These are phyloP conservation scores for Steinernema feltiae DNA, from an alignment of 1,140 invertebrate genomes.

Conservation along the genomic window DNA sequence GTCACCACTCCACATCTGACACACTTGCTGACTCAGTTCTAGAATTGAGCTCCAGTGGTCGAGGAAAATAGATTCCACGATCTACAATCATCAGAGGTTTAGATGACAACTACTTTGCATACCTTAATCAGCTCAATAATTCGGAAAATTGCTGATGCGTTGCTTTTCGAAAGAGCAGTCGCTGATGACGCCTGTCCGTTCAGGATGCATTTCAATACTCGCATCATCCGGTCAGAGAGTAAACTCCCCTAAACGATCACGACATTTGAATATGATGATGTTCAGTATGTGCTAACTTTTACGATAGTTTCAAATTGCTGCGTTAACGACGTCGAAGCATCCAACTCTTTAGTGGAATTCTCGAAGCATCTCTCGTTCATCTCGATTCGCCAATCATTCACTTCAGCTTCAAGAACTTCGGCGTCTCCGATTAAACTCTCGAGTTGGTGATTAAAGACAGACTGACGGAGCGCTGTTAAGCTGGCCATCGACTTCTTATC, in stretches of 20 bases:
- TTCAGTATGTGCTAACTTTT: neutral
- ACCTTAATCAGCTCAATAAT: slow-evolving; percentile 75
- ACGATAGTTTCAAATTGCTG: slow-evolving; percentile 1
- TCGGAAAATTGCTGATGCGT: slow-evolving; percentile 71
- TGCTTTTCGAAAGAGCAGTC: slow-evolving; percentile 70
- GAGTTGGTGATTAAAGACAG: slow-evolving; percentile 64
- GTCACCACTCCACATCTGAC: slow-evolving; percentile 65
- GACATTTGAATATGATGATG: neutral
- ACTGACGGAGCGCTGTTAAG: slow-evolving; percentile 62
- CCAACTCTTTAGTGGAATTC: neutral
- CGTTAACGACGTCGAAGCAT: neutral
- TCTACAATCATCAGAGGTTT: neutral
- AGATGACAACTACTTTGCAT: neutral
- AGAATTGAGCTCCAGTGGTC: slow-evolving; percentile 64
- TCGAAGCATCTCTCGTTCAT: neutral
- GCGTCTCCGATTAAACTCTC: slow-evolving; percentile 60
- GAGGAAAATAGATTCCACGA: neutral
- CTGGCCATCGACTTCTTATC: slow-evolving; percentile 65
- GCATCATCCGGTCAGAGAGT: slow-evolving; percentile 60
- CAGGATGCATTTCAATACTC: slow-evolving; percentile 66
- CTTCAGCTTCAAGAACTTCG: slow-evolving; percentile 4
- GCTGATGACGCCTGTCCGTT: slow-evolving; percentile 67
- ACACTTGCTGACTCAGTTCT: slow-evolving; percentile 69
- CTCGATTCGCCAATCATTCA: neutral
- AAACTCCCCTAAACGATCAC: slow-evolving; percentile 64